phyloP scores from a whole-genome alignment of 2,888 invertebrate species.

The Arge pagana region DNA sequence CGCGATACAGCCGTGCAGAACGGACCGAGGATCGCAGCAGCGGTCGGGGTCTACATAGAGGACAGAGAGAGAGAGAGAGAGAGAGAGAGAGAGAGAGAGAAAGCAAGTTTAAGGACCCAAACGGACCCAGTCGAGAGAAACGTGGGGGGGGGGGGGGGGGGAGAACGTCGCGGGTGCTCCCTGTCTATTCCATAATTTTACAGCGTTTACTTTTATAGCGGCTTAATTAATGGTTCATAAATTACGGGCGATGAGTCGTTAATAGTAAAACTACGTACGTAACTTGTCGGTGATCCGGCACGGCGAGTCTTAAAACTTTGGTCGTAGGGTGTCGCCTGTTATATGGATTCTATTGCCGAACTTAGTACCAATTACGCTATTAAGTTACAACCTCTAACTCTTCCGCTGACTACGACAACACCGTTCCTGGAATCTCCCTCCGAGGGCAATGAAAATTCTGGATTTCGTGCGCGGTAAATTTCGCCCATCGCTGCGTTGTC shows the following conservation, averaged over 20 bases:
- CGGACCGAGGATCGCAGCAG: neutral
- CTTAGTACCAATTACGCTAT: constrained; percentile 11
- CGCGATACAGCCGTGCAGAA: no score
- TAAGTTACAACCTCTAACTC: constrained; percentile 7
- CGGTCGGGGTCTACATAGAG: no score
- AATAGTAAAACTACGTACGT: constrained; percentile 32
- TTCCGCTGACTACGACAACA: no score
- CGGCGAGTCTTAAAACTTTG: neutral
- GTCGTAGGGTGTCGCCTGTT: constrained; percentile 6
- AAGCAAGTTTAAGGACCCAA: neutral
- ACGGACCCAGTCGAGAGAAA: neutral
- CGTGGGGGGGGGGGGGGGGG: constrained; percentile 17
- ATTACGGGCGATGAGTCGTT: constrained; percentile 52
- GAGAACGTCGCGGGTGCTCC: constrained; percentile 32
- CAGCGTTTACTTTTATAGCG: constrained; percentile 46
- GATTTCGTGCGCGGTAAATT: no score
- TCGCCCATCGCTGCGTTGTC: no score
- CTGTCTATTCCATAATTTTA: constrained; percentile 50
- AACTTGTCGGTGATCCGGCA: constrained; percentile 7
- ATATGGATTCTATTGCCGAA: constrained; percentile 5
- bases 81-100: neutral
- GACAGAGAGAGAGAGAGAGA: neutral
- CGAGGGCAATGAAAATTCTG: no score
- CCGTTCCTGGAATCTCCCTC: no score
- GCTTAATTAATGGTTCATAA: constrained; percentile 55